Percentiles rank a stretch among this genome's conserved stretches.
Evolutionary conservation across 2,888 invertebrate genomes (phyloP).

Genomic region (Ochlodes sylvanus): DNA sequence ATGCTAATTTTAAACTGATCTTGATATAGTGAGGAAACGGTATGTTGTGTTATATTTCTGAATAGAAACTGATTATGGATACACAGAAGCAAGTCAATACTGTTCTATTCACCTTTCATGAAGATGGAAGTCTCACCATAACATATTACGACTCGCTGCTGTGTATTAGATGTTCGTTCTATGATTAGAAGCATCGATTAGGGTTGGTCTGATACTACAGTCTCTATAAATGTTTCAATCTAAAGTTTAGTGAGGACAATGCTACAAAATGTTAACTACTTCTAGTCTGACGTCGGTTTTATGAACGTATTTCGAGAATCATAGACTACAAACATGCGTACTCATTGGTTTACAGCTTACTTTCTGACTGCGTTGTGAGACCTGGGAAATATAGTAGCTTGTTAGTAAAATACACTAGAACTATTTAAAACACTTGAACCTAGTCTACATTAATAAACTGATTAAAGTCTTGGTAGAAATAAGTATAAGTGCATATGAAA

Average conservation of each 20-base stretch:
- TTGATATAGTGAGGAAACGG: constrained; percentile 1
- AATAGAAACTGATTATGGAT: constrained; percentile 12
- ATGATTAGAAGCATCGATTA: constrained; percentile 48
- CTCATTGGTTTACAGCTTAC: constrained; percentile 68
- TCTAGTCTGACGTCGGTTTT: constrained; percentile 7
- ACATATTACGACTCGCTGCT: constrained; percentile 55
- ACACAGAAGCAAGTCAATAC: constrained; percentile 30
- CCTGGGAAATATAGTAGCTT: constrained; percentile 78
- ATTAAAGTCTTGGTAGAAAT: neutral
- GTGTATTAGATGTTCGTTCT: constrained; percentile 45
- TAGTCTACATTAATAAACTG: neutral
- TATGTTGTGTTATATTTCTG: neutral
- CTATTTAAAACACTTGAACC: constrained; percentile 34
- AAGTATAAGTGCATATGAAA: neutral
- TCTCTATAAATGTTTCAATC: constrained; percentile 12
- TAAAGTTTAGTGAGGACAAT: constrained; percentile 23
- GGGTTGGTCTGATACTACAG: constrained; percentile 22
- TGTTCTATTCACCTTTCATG: constrained; percentile 15
- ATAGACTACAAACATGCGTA: constrained; percentile 68
- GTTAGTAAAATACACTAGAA: constrained; percentile 60
- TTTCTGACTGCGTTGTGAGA: constrained; percentile 82
- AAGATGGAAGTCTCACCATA: neutral
- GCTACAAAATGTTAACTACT: constrained; percentile 34
- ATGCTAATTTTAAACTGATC: constrained; percentile 22
- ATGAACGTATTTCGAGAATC: constrained; percentile 31